Evolutionary conservation across 64 coral and sea anemone genomes (phyloP).

Genomic region (Stichodactyla mertensii): DNA sequence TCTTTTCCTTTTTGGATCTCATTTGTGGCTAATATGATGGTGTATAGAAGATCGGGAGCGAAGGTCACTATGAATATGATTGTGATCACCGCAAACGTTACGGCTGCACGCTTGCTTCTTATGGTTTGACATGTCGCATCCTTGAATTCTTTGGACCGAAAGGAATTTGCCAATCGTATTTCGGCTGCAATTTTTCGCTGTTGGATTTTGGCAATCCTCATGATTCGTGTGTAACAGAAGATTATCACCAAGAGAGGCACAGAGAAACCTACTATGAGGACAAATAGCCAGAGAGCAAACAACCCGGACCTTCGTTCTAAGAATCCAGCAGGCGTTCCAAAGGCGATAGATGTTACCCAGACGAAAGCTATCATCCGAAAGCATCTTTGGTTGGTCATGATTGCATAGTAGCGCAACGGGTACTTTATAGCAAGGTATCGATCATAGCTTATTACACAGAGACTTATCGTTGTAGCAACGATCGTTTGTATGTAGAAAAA

Average conservation of each 20-base stretch:
- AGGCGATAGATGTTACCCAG: background rate
- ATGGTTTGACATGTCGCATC: background rate
- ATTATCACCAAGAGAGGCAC: background rate
- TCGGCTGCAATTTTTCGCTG: background rate
- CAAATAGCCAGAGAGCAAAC: background rate
- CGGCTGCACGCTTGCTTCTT: background rate
- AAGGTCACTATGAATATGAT: background rate
- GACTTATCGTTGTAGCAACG: background rate
- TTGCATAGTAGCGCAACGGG: background rate
- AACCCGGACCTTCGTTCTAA: background rate
- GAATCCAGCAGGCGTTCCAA: background rate
- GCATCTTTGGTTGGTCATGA: constrained; percentile 1
- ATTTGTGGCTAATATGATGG: no score
- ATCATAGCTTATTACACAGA: constrained; percentile 13
- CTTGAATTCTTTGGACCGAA: background rate
- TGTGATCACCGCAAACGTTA: background rate
- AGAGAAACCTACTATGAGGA: background rate
- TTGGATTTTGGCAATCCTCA: background rate
- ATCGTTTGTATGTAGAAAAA: constrained; percentile 2
- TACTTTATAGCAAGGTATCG: background rate
- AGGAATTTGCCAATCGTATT: background rate
- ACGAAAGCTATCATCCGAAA: background rate
- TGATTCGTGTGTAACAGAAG: background rate
- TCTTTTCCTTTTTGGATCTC: no score
- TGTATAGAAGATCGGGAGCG: background rate